Percentiles rank a stretch among this genome's conserved stretches.
phyloP scores from a whole-genome alignment of 2,113 vertebrate genomes.

The Chaetorhynchus papuensis region DNA sequence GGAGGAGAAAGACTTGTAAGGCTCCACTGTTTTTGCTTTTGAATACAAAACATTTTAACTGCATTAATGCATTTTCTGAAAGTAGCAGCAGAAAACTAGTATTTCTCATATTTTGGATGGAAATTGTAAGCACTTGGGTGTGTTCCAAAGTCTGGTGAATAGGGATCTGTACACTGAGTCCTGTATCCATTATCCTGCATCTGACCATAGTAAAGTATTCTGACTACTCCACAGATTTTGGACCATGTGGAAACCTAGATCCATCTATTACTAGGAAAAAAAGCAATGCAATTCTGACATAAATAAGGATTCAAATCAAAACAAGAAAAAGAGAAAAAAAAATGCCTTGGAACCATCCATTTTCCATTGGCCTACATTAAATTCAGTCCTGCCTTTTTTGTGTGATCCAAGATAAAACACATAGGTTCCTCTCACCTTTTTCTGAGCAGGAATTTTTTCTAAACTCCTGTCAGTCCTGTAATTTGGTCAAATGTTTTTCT shows the following conservation, averaged over 20 bases:
- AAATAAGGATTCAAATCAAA: neutral
- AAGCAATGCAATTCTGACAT: neutral
- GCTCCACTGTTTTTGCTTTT: neutral
- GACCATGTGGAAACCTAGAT: neutral
- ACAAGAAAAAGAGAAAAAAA: neutral
- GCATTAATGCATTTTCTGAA: neutral
- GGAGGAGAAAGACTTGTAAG: neutral
- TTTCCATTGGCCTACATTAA: neutral
- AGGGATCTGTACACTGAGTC: neutral
- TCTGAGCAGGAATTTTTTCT: neutral
- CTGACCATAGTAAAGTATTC: neutral
- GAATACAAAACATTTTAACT: neutral
- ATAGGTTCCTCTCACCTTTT: neutral
- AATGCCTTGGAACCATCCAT: neutral
- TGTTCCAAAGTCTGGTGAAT: neutral
- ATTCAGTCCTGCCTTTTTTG: neutral
- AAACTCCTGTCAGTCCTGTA: neutral
- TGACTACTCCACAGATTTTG: neutral
- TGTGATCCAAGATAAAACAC: neutral
- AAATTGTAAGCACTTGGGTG: neutral
- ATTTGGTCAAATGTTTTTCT: neutral
- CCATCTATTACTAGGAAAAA: neutral
- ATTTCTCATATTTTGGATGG: neutral
- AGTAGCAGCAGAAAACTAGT: neutral
- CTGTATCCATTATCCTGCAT: neutral